Conservation (phyloP, 2,888 invertebrate species). For the Tetanocera ferruginea region DNA sequence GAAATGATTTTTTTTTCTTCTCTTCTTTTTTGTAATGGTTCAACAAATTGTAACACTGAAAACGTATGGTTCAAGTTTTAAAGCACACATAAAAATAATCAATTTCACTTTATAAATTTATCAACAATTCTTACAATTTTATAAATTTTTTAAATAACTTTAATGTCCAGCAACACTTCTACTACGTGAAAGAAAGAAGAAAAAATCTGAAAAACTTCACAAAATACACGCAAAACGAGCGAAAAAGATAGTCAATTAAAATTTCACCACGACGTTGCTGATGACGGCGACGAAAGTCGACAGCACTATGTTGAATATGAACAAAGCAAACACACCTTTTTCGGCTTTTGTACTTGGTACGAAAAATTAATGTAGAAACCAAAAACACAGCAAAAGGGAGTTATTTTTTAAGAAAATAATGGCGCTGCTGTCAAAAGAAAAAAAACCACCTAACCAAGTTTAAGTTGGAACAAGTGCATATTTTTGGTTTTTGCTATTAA, state of each 20-base stretch:
- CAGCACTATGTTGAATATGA: slow-evolving; percentile 21
- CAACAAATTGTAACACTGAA: background rate
- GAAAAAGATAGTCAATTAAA: slow-evolving; percentile 33
- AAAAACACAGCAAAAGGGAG: background rate
- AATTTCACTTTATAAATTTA: background rate
- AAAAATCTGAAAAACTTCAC: slow-evolving; percentile 36
- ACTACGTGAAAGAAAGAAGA: slow-evolving; percentile 49
- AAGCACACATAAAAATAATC: background rate
- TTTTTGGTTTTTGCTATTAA: background rate
- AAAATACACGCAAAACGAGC: slow-evolving; percentile 48
- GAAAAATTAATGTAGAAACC: slow-evolving; percentile 1
- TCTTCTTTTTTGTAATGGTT: background rate
- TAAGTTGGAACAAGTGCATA: slow-evolving; percentile 3
- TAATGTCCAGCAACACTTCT: slow-evolving; percentile 57
- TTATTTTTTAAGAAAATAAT: slow-evolving; percentile 4
- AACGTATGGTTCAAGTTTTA: background rate
- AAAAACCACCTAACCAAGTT: background rate
- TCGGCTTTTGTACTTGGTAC: background rate
- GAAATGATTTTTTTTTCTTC: slow-evolving; percentile 18
- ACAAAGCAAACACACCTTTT: slow-evolving; percentile 33
- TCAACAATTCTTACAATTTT: slow-evolving; percentile 18
- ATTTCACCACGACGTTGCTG: slow-evolving; percentile 55
- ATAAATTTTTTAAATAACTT: background rate
- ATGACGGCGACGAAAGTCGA: slow-evolving; percentile 59
- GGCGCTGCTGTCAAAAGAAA: slow-evolving; percentile 9